Evolutionary conservation across 2,797 vertebrate genomes (phyloP).

Genomic region (Enteromius mattozi): DNA sequence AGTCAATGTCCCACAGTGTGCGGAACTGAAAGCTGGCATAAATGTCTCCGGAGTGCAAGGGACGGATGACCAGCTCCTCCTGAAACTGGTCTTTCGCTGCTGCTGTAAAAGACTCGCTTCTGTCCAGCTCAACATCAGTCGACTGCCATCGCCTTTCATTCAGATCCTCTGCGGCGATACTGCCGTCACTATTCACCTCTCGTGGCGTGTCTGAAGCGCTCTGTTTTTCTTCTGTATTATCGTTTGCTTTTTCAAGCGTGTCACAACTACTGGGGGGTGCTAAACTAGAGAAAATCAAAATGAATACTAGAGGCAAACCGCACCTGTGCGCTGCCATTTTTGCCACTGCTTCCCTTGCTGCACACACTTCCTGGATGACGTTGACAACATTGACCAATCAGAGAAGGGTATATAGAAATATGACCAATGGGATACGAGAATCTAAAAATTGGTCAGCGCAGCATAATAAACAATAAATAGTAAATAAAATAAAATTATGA

Average conservation of each 20-base stretch:
- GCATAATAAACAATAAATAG: neutral
- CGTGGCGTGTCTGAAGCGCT: neutral
- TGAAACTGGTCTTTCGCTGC: conserved; percentile 79
- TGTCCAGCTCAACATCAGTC: conserved; percentile 52
- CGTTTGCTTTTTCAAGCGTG: neutral
- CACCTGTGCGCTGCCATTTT: conserved; percentile 72
- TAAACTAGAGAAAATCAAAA: conserved; percentile 61
- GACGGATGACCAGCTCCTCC: conserved; percentile 91
- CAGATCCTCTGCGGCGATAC: conserved; percentile 10
- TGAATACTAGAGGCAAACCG: conserved; percentile 1
- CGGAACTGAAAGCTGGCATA: conserved; percentile 95
- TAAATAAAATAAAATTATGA: neutral
- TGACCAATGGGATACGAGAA: neutral
- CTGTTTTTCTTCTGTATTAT: neutral
- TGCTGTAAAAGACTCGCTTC: neutral
- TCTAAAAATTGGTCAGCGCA: conserved; percentile 56
- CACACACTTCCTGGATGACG: conserved; percentile 69
- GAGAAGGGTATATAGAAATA: neutral
- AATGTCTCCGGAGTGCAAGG: conserved; percentile 87
- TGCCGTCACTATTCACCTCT: neutral
- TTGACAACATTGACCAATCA: conserved; percentile 55
- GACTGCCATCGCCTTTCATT: conserved; percentile 66
- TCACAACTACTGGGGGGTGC: neutral
- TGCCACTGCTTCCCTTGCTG: neutral
- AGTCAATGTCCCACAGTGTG: conserved; percentile 88